A percentile compares a stretch with the other conserved stretches of the same genome.
Evolutionary conservation across 2,888 invertebrate genomes (phyloP).

Genomic region (Ligdia adustata): DNA sequence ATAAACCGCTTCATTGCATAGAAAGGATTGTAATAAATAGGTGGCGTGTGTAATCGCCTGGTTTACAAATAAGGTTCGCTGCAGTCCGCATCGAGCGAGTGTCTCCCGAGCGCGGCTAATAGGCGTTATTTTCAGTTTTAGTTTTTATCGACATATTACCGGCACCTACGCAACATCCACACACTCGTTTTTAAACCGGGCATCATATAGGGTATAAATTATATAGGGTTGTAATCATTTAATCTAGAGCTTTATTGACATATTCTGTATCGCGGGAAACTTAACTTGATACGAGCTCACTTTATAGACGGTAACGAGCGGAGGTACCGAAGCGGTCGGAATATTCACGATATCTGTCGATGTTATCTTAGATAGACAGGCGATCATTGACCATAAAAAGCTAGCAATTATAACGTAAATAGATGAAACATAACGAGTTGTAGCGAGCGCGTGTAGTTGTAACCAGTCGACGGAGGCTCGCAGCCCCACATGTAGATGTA

Average conservation of each 20-base stretch:
- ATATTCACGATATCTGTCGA: slow-evolving; percentile 5
- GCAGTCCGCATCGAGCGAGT: slow-evolving; percentile 55
- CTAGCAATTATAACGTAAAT: slow-evolving; percentile 34
- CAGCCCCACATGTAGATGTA: slow-evolving; percentile 55
- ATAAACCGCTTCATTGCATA: slow-evolving; percentile 21
- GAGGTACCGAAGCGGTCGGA: neutral
- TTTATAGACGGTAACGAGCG: slow-evolving; percentile 4
- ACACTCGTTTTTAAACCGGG: slow-evolving; percentile 10
- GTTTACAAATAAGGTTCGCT: slow-evolving; percentile 66
- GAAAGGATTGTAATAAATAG: slow-evolving; percentile 14
- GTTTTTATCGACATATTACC: slow-evolving; percentile 67
- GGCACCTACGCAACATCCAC: slow-evolving; percentile 63
- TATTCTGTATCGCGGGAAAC: neutral
- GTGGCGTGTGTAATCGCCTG: slow-evolving; percentile 55
- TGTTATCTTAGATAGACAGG: slow-evolving; percentile 26
- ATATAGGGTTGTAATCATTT: slow-evolving; percentile 51
- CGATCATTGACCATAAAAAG: slow-evolving; percentile 33
- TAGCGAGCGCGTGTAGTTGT: slow-evolving; percentile 40
- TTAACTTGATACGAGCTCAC: slow-evolving; percentile 1
- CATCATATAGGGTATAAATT: slow-evolving; percentile 4
- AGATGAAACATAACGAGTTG: slow-evolving; percentile 46
- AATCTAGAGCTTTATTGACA: neutral
- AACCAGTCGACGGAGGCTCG: slow-evolving; percentile 48
- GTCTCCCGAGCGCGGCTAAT: slow-evolving; percentile 58
- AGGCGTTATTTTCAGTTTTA: slow-evolving; percentile 70